phyloP scores from a whole-genome alignment of 1,140 invertebrate genomes.

The Muscidifurax raptorellus region DNA sequence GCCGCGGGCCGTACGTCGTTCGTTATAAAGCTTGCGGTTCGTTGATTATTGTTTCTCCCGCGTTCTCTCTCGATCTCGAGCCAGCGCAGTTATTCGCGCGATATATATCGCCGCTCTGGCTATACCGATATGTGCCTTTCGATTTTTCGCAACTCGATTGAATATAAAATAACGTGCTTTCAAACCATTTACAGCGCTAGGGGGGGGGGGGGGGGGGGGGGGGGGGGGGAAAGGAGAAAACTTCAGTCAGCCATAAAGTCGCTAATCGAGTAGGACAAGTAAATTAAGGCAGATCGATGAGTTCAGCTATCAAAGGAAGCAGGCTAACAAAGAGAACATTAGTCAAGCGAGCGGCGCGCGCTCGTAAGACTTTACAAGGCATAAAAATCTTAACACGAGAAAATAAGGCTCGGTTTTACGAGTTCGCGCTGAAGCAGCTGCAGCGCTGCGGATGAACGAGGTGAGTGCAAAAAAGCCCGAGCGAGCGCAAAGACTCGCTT shows the following conservation, averaged over 20 bases:
- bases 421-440: slow-evolving; percentile 49
- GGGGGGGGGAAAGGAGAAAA: not conserved
- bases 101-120: no score
- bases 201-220: no score
- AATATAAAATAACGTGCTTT: not conserved
- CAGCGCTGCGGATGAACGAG: slow-evolving; percentile 60
- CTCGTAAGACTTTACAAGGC: slow-evolving; percentile 35
- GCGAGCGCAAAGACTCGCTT: slow-evolving; percentile 53
- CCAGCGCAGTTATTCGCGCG: slow-evolving; percentile 15
- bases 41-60: slow-evolving; percentile 50
- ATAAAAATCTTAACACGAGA: slow-evolving; percentile 47
- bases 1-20: not conserved
- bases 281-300: not conserved
- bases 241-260: not conserved
- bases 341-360: slow-evolving; percentile 2
- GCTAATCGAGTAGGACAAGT: not conserved
- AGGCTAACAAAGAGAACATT: slow-evolving; percentile 26
- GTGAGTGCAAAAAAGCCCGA: slow-evolving; percentile 64
- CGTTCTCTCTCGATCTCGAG: not conserved
- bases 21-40: slow-evolving; percentile 49
- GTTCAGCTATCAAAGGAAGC: not conserved
- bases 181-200: not conserved
- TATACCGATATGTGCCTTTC: slow-evolving; percentile 27
- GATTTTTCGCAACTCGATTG: no score
- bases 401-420: slow-evolving; percentile 58